phyloP scores from a whole-genome alignment of 2,888 invertebrate species.

The Pseudococcus jackbeardsleyi region DNA sequence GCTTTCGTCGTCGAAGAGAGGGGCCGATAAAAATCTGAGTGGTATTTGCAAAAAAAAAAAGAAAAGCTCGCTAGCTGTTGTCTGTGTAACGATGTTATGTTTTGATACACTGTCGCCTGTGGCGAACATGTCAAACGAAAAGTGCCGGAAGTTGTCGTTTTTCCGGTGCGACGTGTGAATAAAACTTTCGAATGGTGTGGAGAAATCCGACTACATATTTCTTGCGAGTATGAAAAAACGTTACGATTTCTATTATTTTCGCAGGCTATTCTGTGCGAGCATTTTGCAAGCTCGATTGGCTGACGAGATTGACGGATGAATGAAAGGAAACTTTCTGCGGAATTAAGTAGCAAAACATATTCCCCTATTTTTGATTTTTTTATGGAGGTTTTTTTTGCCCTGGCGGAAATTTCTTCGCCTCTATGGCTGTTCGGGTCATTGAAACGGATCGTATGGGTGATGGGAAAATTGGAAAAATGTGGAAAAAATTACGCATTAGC shows the following conservation, averaged over 20 bases:
- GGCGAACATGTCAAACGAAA: constrained; percentile 63
- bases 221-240: constrained; percentile 33
- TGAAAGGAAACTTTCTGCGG: constrained; percentile 51
- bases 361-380: constrained; percentile 27
- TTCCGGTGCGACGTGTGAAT: constrained; percentile 60
- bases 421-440: constrained; percentile 20
- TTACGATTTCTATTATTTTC: constrained; percentile 54
- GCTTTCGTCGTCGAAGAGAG: constrained; percentile 40
- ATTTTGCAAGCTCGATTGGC: constrained; percentile 58
- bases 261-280: constrained; percentile 14
- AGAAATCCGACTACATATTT: constrained; percentile 40
- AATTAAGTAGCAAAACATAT: constrained; percentile 58
- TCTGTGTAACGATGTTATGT: constrained; percentile 52
- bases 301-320: constrained; percentile 56
- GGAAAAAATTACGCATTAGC: background rate
- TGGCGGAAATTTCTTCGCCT: background rate
- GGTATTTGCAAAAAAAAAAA: constrained; percentile 15
- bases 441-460: background rate
- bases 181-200: constrained; percentile 56
- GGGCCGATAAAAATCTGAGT: constrained; percentile 49
- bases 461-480: constrained; percentile 9
- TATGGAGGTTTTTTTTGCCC: background rate
- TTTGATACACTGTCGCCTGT: constrained; percentile 55
- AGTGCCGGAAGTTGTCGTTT: constrained; percentile 63
- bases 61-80: constrained; percentile 14